Evolutionary conservation across 2,888 invertebrate genomes (phyloP), one percentile per base, ranked within the genome.

Genomic region (Drosophila antonietae): DNA sequence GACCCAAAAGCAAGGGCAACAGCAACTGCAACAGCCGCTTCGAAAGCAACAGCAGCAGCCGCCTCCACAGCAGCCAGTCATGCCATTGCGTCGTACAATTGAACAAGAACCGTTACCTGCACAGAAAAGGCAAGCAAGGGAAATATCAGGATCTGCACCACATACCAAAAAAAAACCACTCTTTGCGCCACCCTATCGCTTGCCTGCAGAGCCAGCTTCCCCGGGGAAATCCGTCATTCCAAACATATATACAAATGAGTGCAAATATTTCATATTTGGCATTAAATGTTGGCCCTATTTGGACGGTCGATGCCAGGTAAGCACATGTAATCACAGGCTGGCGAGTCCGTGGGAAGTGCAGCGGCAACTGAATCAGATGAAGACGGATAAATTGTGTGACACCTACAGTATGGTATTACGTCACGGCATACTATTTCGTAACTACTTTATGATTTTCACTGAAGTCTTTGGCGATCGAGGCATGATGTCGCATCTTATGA

Each of bases 241-340:
- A 15, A 56, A 46, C 20, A 8, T 43, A 10, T 37, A 37, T 20
- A 33, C 8, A 20, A 31, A 35, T 28, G 31, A 15, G 0, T 7
- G 23, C 5, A 10, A 20, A n/a, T 14, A 33, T 8, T 14, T 23
- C 1, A 28, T 73, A 1, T 83, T 88, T 67, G 88, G 80, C 6
- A 51, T 73, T 2, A 68, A 59, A 7, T 88, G 88, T 55, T 63
- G 59, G 56, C 12, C 0, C 0, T 49, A 28, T 43, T 37, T 86
- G 3, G 57, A 71, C 3, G 57, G 53, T 2, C 6, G 8, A 2
- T 88, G 88, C 31, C 0, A 0, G 0, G 47, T 53, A 0, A 0
- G 0, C 2, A 14, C 31, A 10, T 88, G 88, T 51, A 61, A 75
- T 33, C 87, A 86, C 14, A 9, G 3, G 4, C 37, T 73, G 3